Evolutionary conservation across 1,140 invertebrate genomes (phyloP).

Genomic region (Ericerus pela): DNA sequence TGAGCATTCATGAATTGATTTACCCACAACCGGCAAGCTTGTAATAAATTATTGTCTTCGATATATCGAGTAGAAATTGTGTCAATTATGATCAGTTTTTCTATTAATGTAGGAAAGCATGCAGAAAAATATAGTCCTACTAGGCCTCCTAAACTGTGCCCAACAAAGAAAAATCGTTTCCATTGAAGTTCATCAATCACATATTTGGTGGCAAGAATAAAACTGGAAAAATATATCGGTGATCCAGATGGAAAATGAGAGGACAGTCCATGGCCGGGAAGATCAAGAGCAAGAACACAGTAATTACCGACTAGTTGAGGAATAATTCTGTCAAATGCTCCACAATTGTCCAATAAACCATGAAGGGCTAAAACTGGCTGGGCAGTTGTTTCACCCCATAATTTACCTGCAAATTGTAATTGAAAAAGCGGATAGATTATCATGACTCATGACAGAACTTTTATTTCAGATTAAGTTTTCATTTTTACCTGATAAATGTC

Average conservation of each 20-base stretch:
- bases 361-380: constrained; percentile 43
- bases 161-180: constrained; percentile 37
- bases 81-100: constrained; percentile 39
- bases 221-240: constrained; percentile 33
- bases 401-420: constrained; percentile 35
- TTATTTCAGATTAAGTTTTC: no score
- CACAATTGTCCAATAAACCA: constrained; percentile 46
- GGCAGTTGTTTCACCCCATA: constrained; percentile 41
- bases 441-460: no score
- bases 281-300: constrained; percentile 47
- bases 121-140: constrained; percentile 32
- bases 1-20: constrained; percentile 21
- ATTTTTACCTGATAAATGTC: constrained; percentile 21
- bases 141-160: constrained; percentile 44
- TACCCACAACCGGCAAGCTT: constrained; percentile 23
- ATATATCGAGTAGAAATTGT: constrained; percentile 28
- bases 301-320: constrained; percentile 38
- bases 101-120: constrained; percentile 36
- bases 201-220: constrained; percentile 34
- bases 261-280: constrained; percentile 54
- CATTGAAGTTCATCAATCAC: constrained; percentile 42
- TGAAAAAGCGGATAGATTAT: no score
- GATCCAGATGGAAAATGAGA: constrained; percentile 39
- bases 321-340: constrained; percentile 45
- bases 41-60: constrained; percentile 24